These are phyloP conservation scores for Triplophysa bombifrons DNA, from an alignment of 2,797 vertebrate genomes.

Conservation along the genomic window DNA sequence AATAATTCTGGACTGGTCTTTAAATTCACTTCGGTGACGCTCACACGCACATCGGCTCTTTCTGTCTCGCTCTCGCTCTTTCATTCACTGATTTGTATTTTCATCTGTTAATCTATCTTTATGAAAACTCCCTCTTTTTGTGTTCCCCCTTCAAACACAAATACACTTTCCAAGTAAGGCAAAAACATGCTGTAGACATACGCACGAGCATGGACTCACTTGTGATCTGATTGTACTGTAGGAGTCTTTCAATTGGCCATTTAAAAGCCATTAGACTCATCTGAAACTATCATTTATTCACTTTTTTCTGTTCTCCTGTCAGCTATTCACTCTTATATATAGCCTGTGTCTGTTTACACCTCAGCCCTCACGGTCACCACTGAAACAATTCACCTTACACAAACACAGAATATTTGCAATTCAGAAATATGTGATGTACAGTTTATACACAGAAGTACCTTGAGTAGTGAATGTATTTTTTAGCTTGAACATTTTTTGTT, in stretches of 20 bases:
- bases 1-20: constrained; percentile 71
- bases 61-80: constrained; percentile 10
- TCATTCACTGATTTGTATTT: constrained; percentile 13
- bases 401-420: constrained; percentile 6
- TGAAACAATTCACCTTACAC: neutral
- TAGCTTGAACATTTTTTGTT: neutral
- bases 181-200: constrained; percentile 1
- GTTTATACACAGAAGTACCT: constrained; percentile 19
- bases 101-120: constrained; percentile 18
- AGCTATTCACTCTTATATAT: constrained; percentile 50
- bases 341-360: constrained; percentile 38
- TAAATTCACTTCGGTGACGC: constrained; percentile 72
- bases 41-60: constrained; percentile 54
- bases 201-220: constrained; percentile 52
- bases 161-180: constrained; percentile 63
- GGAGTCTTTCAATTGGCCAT: constrained; percentile 53
- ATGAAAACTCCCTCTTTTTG: constrained; percentile 46
- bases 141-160: constrained; percentile 1
- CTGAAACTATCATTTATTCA: constrained; percentile 15
- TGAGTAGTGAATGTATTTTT: neutral
- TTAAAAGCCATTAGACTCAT: constrained; percentile 65
- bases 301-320: constrained; percentile 8
- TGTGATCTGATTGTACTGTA: constrained; percentile 60
- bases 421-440: constrained; percentile 4
- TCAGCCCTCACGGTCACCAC: constrained; percentile 42